Conservation (phyloP, 2,113 vertebrate species). For the Cepphus grylle region DNA sequence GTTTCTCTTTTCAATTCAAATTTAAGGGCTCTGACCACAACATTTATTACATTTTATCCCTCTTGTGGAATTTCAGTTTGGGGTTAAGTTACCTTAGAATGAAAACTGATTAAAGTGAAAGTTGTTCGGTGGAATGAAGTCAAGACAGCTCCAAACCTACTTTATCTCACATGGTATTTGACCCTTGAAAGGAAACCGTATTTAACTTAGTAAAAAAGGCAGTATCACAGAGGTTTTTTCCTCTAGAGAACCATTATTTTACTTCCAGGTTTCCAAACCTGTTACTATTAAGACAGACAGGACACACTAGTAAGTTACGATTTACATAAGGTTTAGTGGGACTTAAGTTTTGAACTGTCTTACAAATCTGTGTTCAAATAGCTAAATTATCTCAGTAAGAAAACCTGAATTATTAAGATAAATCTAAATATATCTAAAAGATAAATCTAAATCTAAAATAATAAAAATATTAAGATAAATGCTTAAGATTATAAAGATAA, state of each 20-base stretch:
- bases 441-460: too few species aligned
- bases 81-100: background rate
- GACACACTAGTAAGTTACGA: background rate
- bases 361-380: background rate
- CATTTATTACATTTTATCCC: background rate
- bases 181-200: background rate
- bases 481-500: background rate
- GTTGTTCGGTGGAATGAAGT: background rate
- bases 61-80: background rate
- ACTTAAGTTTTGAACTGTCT: background rate
- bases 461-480: background rate
- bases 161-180: background rate
- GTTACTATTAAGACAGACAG: background rate
- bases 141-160: background rate
- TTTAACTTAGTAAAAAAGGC: background rate
- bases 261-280: background rate
- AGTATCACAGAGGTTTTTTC: rapidly evolving
- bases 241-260: background rate
- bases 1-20: background rate
- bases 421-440: background rate
- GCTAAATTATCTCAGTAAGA: background rate
- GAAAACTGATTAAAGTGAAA: background rate
- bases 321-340: background rate
- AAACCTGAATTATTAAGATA: background rate
- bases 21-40: background rate